Evolutionary conservation across 2,113 vertebrate species (phyloP).

Genomic region (Prinia subflava): DNA sequence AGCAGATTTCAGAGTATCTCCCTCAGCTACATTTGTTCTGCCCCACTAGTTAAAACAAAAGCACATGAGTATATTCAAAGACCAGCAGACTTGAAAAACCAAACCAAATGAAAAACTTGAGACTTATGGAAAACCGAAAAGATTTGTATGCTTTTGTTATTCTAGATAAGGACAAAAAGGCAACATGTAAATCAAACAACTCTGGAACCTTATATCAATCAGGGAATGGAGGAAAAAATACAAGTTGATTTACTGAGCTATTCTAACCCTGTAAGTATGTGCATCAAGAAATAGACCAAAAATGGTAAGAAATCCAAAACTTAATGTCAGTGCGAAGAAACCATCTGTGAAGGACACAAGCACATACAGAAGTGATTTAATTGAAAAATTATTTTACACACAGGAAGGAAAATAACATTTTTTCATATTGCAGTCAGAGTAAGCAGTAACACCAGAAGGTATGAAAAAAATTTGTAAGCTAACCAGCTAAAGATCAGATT

Average conservation of each 20-base stretch:
- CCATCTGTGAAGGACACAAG: not conserved
- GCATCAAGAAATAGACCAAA: not conserved
- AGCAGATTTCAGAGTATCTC: not conserved
- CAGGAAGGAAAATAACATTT: not conserved
- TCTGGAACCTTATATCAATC: not conserved
- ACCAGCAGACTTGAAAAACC: not conserved
- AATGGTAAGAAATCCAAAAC: not conserved
- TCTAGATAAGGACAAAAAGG: not conserved
- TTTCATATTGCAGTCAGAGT: not conserved
- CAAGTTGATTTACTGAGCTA: not conserved
- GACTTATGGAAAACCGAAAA: not conserved
- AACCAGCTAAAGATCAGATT: not conserved
- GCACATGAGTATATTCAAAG: not conserved
- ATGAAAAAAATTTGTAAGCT: not conserved
- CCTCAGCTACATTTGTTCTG: not conserved
- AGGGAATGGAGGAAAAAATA: not conserved
- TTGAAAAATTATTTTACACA: not conserved
- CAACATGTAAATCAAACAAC: accelerated
- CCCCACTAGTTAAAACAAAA: not conserved
- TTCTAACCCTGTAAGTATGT: not conserved
- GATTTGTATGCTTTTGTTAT: not conserved
- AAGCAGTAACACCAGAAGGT: not conserved
- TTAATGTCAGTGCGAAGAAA: not conserved
- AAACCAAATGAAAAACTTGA: not conserved
- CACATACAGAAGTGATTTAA: not conserved